A percentile compares a stretch with the other conserved stretches of the same genome.
phyloP scores from a whole-genome alignment of 2,113 vertebrate genomes.

The Poecilia latipinna region DNA sequence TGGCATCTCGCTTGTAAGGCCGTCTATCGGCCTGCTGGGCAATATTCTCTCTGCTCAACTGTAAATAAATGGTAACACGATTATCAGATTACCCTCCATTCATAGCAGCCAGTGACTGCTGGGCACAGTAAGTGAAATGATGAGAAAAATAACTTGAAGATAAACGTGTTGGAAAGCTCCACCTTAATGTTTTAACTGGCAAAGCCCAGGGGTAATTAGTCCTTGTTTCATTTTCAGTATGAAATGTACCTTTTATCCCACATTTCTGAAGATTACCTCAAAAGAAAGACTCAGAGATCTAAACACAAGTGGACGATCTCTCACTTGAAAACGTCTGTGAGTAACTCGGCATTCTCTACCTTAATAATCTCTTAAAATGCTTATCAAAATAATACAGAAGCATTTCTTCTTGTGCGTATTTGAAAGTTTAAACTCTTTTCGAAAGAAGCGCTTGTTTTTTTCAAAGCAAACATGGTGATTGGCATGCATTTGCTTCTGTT shows the following conservation, averaged over 20 bases:
- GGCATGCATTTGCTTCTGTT: constrained; percentile 28
- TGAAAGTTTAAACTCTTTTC: constrained; percentile 10
- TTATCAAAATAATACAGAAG: background rate
- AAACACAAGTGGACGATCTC: constrained; percentile 1
- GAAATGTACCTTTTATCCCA: constrained; percentile 29
- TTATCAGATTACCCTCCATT: constrained; percentile 69
- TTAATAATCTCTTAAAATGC: background rate
- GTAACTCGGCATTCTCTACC: background rate
- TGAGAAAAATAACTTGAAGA: constrained; percentile 35
- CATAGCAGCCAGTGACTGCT: constrained; percentile 40
- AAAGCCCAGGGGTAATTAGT: constrained; percentile 51
- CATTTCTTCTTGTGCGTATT: background rate
- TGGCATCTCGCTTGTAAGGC: constrained; percentile 20
- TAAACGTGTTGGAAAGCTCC: constrained; percentile 41
- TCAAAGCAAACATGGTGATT: constrained; percentile 45
- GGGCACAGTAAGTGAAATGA: constrained; percentile 42
- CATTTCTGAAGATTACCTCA: constrained; percentile 15
- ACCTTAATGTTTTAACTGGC: constrained; percentile 50
- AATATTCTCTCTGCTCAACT: constrained; percentile 58
- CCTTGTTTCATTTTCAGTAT: constrained; percentile 26
- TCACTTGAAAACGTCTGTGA: background rate
- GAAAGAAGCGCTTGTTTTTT: constrained; percentile 12
- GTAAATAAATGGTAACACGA: constrained; percentile 72
- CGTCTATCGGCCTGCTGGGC: constrained; percentile 52
- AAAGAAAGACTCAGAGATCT: constrained; percentile 6